These are phyloP conservation scores for Trematomus bernacchii DNA, from an alignment of 2,797 vertebrate species.

Conservation along the genomic window DNA sequence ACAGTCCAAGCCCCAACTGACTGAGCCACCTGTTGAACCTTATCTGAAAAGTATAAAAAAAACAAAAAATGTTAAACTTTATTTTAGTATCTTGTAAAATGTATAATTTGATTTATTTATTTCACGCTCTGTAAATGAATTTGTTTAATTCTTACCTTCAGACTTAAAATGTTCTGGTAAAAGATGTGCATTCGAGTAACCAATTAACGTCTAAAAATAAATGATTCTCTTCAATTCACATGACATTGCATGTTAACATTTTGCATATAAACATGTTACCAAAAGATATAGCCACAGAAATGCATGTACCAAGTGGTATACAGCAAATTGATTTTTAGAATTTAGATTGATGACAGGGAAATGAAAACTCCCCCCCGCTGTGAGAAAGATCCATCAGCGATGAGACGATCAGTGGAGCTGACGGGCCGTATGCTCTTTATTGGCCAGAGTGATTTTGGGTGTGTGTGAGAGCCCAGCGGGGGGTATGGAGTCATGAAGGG, in stretches of 20 bases:
- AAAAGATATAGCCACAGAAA: no score
- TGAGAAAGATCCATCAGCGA: background rate
- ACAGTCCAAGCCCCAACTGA: no score
- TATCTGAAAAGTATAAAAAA: no score
- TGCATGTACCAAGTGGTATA: no score
- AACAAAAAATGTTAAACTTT: no score
- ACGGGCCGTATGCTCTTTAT: conserved; percentile 2
- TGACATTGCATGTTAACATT: background rate
- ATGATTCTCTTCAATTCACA: background rate
- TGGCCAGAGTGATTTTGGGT: background rate
- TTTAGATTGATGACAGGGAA: no score
- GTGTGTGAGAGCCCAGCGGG: conserved; percentile 18
- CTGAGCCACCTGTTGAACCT: no score
- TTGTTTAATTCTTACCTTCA: no score
- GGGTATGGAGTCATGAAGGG: background rate
- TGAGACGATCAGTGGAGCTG: background rate
- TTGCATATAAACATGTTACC: background rate
- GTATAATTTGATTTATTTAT: no score
- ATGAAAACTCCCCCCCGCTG: background rate
- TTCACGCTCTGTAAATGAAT: no score
- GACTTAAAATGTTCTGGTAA: background rate
- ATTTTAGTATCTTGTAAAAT: no score
- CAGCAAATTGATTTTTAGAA: no score
- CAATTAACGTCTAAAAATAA: background rate
- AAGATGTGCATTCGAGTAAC: background rate